These are phyloP conservation scores for Coccyzus lansbergi DNA, from an alignment of 2,797 vertebrate genomes.

Conservation along the genomic window DNA sequence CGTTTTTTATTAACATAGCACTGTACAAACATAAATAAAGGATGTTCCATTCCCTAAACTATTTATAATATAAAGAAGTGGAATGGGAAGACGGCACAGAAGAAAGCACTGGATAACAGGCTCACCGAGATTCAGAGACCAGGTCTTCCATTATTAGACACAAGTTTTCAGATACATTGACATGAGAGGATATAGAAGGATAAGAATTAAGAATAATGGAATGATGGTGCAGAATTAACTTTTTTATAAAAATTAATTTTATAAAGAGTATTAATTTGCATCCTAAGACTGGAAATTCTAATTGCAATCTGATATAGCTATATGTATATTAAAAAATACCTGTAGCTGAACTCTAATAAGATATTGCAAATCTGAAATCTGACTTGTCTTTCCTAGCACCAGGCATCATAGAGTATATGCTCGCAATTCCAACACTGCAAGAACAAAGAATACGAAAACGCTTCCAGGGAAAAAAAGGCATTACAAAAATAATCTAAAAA, in stretches of 20 bases:
- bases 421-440: neutral
- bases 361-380: neutral
- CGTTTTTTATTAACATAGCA: neutral
- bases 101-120: neutral
- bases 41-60: neutral
- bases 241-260: neutral
- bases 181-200: neutral
- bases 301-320: neutral
- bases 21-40: slow-evolving; percentile 33
- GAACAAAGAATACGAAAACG: neutral
- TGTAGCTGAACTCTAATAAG: neutral
- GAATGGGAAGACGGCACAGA: neutral
- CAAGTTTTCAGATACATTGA: neutral
- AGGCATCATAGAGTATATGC: neutral
- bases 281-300: neutral
- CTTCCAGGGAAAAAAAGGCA: neutral
- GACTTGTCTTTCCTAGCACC: neutral
- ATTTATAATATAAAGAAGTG: slow-evolving; percentile 9
- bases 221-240: neutral
- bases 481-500: neutral
- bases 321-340: neutral
- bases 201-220: neutral
- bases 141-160: neutral
- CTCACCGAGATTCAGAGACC: neutral
- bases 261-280: neutral